These are phyloP conservation scores for Zosterops borbonicus DNA, from an alignment of 2,113 vertebrate species.

Conservation along the genomic window DNA sequence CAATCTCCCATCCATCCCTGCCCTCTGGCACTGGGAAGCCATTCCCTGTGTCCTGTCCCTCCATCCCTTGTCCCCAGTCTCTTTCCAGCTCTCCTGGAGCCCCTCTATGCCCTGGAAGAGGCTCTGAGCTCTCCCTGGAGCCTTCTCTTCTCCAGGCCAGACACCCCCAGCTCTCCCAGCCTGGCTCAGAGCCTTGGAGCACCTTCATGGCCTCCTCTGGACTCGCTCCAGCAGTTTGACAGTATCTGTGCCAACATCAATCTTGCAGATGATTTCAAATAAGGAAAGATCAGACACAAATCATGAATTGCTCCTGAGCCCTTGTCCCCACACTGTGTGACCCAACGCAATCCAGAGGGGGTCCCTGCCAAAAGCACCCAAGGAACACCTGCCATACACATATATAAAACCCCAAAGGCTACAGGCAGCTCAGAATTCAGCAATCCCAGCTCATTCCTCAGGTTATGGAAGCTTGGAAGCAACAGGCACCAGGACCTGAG, in stretches of 20 bases:
- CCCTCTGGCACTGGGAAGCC: not conserved
- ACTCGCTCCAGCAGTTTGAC: not conserved
- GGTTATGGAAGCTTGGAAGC: not conserved
- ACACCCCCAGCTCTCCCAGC: not conserved
- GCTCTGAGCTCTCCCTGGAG: not conserved
- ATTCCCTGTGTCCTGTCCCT: not conserved
- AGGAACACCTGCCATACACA: not conserved
- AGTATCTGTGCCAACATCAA: accelerated
- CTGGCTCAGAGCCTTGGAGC: not conserved
- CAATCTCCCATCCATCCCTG: not conserved
- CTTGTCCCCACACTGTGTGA: accelerated
- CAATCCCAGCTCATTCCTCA: not conserved
- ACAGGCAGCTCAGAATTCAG: not conserved
- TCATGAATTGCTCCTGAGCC: not conserved
- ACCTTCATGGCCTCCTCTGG: not conserved
- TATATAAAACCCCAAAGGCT: not conserved
- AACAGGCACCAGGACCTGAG: accelerated
- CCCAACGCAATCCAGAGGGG: not conserved
- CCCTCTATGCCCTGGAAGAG: accelerated
- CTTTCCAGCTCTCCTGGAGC: not conserved
- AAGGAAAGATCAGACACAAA: accelerated
- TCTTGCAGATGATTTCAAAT: not conserved
- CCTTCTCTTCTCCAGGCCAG: accelerated
- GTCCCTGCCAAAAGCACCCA: not conserved
- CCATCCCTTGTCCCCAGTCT: not conserved